These are phyloP conservation scores for Carassius auratus DNA, from an alignment of 2,113 vertebrate genomes.

Conservation along the genomic window DNA sequence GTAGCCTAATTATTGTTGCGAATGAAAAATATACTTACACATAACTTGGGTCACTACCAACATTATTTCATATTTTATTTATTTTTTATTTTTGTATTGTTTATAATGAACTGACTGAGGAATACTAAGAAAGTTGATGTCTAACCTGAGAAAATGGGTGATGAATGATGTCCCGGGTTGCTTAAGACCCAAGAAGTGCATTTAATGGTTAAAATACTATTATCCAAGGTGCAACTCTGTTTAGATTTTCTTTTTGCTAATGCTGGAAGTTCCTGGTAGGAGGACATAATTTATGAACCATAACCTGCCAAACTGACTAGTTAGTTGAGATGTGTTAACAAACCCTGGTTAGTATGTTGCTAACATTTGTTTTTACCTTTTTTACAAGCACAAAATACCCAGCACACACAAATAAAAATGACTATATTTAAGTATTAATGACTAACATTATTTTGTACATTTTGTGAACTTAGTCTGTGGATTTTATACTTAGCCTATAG, in stretches of 20 bases:
- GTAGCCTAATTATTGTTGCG: no score
- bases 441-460: background rate
- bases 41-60: no score
- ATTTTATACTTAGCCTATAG: background rate
- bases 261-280: background rate
- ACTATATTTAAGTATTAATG: background rate
- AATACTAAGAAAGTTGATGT: no score
- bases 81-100: no score
- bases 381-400: background rate
- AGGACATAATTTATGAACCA: background rate
- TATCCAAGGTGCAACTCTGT: background rate
- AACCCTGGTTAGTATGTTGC: background rate
- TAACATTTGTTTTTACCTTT: background rate
- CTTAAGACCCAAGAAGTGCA: no score
- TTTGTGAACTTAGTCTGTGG: background rate
- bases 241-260: background rate
- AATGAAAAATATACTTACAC: no score
- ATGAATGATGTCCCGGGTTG: no score
- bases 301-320: background rate
- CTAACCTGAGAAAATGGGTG: no score
- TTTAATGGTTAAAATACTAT: background rate
- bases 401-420: background rate
- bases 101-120: no score
- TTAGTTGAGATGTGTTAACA: background rate
- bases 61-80: no score